Evolutionary conservation across 2,797 vertebrate genomes (phyloP), one percentile per base, ranked within the genome.

Genomic region (Dallia pectoralis): DNA sequence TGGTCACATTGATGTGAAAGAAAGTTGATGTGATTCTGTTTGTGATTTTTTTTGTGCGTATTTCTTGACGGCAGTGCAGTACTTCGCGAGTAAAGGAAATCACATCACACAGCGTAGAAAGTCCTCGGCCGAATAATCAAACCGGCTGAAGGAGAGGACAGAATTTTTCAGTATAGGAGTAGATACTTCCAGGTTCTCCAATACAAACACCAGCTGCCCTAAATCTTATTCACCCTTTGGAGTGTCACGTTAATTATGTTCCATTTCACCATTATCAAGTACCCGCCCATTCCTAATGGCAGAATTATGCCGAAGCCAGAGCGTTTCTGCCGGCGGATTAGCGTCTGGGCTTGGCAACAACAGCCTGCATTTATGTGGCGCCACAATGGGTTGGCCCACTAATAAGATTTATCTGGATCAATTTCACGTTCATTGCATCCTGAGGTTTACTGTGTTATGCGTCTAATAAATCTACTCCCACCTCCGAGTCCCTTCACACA

Each of bases 381-480:
- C 76, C 71, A 0, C 40, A 83, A 82, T 75, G 70, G 53, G 44
- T 74, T 83, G 40, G 73, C 19, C 33, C 29, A 19, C 74, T 84
- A 86, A 87, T 87, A 77, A 77, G 74, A 88, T 88, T 81, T 84
- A 85, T 87, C 87, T 81, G 83, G 86, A 90, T 86, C 76, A 81
- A 85, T 90, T 88, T 80, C 44, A 72, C 84, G 72, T 82, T 86
- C 74, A 83, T 86, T 88, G 85, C 79, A 4, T 82, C 85, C 72
- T 40, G 79, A 86, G 82, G 56, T 78, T 85, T 81, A 48, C 77
- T 70, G 73, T 78, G 85, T 85, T 85, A 81, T 86, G 82, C 74
- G 75, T 79, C 73, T 77, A 81, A 85, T 85, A 85, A 86, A 88
- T 81, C 78, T 77, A 76, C 77, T 80, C 81, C 77, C 72, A 76